Evolutionary conservation across 2,888 invertebrate species (phyloP), one percentile per base, ranked within the genome.

Genomic region (Andrena haemorrhoa): DNA sequence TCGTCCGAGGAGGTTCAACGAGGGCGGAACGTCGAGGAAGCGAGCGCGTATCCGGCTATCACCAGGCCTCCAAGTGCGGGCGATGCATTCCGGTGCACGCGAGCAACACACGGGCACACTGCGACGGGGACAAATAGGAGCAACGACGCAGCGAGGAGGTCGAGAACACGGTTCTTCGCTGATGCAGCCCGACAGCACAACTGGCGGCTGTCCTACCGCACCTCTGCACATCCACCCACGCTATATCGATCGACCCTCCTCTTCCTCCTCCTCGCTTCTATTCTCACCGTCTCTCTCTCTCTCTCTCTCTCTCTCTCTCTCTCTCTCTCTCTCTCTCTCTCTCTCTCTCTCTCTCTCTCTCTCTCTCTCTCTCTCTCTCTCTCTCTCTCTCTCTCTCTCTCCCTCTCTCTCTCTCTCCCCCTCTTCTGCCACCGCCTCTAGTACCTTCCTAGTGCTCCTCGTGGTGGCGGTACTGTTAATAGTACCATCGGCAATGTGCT

Each of bases 221-320:
- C 88, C 92, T 90, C 90, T 90, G 90, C 91, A 90, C 92, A 90
- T 89, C 91, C 93, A 92, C 93, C 93, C 91, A 92, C 92, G 92
- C 93, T 92, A 93, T 93, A 93, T 93, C 93, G 93, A 93, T 93
- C 93, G 89, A 56, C 56, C 10, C 90, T 88, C 90, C 88, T 90
- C 89, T 89, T 89, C 88, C 41, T 83, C 83, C 81, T 76, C 47
- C 69, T 23, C 35, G 53, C 26, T 72, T 64, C 41, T 41, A 41
- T 41, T 41, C 41, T 41, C 41, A 16, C 41, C 4, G 41, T 4
- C 29, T 29, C 29, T 16, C 16, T 41, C 41, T 41, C 41, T 58
- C 64, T 31, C 75, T 58, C 47, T n/a, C 31, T 69, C 31, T 26
- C 51, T 51, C 56, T 47, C 64, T 58, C 73, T 23, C 49, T 26